These are phyloP conservation scores for Tragelaphus strepsiceros DNA, from an alignment of 2,113 vertebrate species.

Conservation along the genomic window DNA sequence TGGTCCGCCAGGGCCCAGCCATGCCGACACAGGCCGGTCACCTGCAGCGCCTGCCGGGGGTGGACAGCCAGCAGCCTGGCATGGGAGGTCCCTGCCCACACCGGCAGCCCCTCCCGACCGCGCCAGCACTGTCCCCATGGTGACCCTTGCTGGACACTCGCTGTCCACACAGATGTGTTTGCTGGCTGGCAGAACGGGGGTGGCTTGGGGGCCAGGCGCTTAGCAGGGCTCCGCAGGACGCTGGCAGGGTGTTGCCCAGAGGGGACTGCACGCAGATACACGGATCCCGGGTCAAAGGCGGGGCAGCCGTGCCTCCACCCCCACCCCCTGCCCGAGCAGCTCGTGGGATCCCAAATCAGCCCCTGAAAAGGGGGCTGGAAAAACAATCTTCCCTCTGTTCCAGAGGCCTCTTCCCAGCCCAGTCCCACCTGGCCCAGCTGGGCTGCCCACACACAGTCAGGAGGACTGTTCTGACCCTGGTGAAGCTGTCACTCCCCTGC, in stretches of 20 bases:
- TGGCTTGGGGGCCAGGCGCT: fast-evolving
- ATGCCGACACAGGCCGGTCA: neutral
- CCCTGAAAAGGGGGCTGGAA: neutral
- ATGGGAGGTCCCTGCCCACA: neutral
- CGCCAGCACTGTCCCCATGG: fast-evolving
- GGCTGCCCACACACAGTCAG: fast-evolving
- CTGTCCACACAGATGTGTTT: neutral
- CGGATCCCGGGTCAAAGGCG: neutral
- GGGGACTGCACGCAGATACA: fast-evolving
- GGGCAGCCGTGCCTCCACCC: no score
- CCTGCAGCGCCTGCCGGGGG: fast-evolving
- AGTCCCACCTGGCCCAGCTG: fast-evolving
- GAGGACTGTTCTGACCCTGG: neutral
- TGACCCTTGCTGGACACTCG: neutral
- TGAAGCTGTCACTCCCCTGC: neutral
- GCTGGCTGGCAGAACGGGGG: fast-evolving
- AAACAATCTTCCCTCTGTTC: neutral
- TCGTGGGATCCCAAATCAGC: neutral
- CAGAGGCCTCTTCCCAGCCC: neutral
- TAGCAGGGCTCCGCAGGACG: fast-evolving
- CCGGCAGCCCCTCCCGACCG: neutral
- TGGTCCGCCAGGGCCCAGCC: neutral
- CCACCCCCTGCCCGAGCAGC: neutral
- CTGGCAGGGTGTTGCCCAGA: neutral
- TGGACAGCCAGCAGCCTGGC: neutral